Percentiles rank a stretch among this genome's conserved stretches.
These are phyloP conservation scores for Azorinus chamasolen DNA, from an alignment of 2,888 invertebrate genomes.

Conservation along the genomic window DNA sequence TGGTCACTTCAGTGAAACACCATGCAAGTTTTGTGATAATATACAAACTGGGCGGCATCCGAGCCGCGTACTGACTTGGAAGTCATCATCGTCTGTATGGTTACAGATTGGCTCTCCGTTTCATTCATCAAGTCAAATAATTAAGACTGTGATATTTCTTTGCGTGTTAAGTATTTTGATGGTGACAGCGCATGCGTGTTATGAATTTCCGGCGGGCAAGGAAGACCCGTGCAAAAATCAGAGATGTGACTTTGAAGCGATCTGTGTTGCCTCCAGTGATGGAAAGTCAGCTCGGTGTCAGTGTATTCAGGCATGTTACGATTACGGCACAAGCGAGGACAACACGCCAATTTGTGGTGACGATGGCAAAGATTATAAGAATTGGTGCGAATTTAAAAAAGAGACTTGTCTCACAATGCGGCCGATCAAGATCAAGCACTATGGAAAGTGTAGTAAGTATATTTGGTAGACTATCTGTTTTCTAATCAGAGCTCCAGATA, in stretches of 20 bases:
- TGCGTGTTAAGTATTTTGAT: no score
- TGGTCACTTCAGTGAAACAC: no score
- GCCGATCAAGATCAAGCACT: slow-evolving; percentile 86
- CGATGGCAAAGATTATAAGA: slow-evolving; percentile 87
- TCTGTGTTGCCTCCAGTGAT: slow-evolving; percentile 90
- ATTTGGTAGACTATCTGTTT: not conserved
- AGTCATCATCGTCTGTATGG: no score
- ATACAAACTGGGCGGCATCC: no score
- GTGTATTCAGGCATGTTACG: slow-evolving; percentile 93
- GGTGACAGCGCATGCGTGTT: slow-evolving; percentile 84
- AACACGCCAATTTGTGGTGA: slow-evolving; percentile 93
- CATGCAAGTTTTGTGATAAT: no score
- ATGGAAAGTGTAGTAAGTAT: slow-evolving; percentile 87
- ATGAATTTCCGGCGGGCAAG: slow-evolving; percentile 89
- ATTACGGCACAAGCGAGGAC: slow-evolving; percentile 93
- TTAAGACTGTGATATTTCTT: no score
- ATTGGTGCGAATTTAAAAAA: slow-evolving; percentile 85
- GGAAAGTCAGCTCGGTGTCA: slow-evolving; percentile 92
- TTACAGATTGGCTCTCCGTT: no score
- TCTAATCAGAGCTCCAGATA: no score
- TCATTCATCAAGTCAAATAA: no score
- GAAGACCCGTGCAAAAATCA: slow-evolving; percentile 91
- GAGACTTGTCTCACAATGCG: slow-evolving; percentile 86
- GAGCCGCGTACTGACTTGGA: no score
- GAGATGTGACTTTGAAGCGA: slow-evolving; percentile 91